Conservation (phyloP, 1,140 invertebrate genomes). For the Chelonus insularis region DNA sequence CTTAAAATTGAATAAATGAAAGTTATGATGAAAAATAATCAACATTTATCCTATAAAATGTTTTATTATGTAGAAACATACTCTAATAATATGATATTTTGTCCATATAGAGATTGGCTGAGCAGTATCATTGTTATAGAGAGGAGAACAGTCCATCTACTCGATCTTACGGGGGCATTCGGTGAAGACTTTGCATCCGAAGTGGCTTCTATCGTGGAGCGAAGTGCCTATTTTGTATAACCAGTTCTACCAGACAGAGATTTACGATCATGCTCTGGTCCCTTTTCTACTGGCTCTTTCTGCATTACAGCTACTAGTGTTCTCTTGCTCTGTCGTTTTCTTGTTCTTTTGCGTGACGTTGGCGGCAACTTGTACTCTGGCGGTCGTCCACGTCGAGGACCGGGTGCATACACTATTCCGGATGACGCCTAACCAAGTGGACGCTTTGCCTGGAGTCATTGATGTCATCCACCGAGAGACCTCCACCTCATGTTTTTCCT, state of each 20-base stretch:
- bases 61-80: too few species aligned
- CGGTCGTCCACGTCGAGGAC: constrained; percentile 8
- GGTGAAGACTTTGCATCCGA: constrained; percentile 42
- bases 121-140: too few species aligned
- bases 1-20: too few species aligned
- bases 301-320: constrained; percentile 3
- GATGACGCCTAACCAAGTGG: constrained; percentile 16
- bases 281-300: constrained; percentile 7
- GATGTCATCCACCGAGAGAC: constrained; percentile 11
- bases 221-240: constrained; percentile 54
- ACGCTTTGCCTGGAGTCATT: constrained; percentile 15
- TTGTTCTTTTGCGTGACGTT: not conserved
- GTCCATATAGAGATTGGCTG: too few species aligned
- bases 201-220: constrained; percentile 44
- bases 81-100: too few species aligned
- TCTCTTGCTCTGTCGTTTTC: not conserved
- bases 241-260: constrained; percentile 50
- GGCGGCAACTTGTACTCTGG: not conserved
- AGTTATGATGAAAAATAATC: too few species aligned
- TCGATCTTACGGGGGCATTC: constrained; percentile 5
- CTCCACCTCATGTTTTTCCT: constrained; percentile 9
- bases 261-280: constrained; percentile 49
- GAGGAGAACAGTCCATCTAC: too few species aligned
- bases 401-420: constrained; percentile 17
- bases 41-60: too few species aligned